Evolutionary conservation across 2,113 vertebrate species (phyloP).

Genomic region (Tenebrosternarchus preto): DNA sequence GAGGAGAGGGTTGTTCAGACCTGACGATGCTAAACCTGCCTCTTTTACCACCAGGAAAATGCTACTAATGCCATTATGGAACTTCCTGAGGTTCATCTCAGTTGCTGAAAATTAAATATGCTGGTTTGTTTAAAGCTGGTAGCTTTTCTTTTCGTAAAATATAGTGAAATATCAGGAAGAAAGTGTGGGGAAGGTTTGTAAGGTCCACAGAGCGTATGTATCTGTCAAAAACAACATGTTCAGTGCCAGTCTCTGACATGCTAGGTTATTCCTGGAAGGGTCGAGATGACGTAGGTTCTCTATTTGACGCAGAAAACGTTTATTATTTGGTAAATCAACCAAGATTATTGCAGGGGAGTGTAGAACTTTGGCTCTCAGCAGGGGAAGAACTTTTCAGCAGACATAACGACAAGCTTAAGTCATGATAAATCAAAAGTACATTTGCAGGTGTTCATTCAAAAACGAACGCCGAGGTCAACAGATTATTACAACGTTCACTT

Average conservation of each 20-base stretch:
- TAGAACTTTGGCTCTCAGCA: slow-evolving; percentile 39
- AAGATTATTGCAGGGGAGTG: slow-evolving; percentile 25
- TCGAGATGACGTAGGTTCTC: slow-evolving; percentile 26
- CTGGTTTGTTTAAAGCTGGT: slow-evolving; percentile 53
- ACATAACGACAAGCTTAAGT: background rate
- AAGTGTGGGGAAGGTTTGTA: slow-evolving; percentile 26
- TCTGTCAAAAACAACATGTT: slow-evolving; percentile 35
- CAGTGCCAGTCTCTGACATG: slow-evolving; percentile 27
- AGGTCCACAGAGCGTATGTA: background rate
- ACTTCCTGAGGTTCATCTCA: slow-evolving; percentile 49
- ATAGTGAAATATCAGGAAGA: background rate
- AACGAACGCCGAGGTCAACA: background rate
- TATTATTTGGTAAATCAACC: slow-evolving; percentile 42
- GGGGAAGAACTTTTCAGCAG: slow-evolving; percentile 13
- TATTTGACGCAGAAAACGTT: slow-evolving; percentile 10
- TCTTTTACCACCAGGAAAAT: slow-evolving; percentile 44
- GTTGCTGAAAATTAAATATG: slow-evolving; percentile 68
- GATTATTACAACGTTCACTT: background rate
- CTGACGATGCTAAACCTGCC: slow-evolving; percentile 34
- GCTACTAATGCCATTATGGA: slow-evolving; percentile 52
- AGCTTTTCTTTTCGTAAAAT: slow-evolving; percentile 18
- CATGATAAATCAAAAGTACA: slow-evolving; percentile 17
- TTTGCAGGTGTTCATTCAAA: slow-evolving; percentile 5
- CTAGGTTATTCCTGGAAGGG: slow-evolving; percentile 32
- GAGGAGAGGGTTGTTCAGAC: background rate